Evolutionary conservation across 2,113 vertebrate genomes (phyloP).

Genomic region (Mesitornis unicolor): DNA sequence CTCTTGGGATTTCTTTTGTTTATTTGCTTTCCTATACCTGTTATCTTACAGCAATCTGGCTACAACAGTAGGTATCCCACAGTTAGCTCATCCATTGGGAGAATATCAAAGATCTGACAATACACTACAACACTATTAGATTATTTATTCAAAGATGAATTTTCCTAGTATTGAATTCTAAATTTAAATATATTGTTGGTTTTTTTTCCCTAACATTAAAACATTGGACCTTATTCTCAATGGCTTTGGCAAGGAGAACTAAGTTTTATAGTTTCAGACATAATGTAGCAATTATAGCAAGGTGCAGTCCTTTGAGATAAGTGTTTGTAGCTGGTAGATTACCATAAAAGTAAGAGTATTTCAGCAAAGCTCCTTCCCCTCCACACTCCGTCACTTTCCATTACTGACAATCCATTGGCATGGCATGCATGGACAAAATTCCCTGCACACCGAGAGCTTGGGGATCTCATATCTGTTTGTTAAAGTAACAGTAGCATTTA

Average conservation of each 20-base stretch:
- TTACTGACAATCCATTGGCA: constrained; percentile 64
- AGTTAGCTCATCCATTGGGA: not conserved
- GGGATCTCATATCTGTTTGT: constrained; percentile 69
- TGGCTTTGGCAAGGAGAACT: not conserved
- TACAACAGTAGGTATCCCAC: not conserved
- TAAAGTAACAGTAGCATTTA: constrained; percentile 71
- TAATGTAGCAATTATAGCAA: constrained; percentile 36
- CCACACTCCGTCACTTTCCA: constrained; percentile 57
- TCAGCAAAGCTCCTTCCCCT: not conserved
- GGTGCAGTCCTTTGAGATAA: constrained; percentile 42
- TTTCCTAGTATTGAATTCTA: constrained; percentile 4
- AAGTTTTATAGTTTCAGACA: constrained; percentile 1
- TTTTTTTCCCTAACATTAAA: not conserved
- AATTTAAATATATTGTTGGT: not conserved
- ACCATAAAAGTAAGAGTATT: constrained; percentile 46
- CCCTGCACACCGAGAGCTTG: constrained; percentile 38
- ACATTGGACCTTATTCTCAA: not conserved
- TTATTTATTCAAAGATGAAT: constrained; percentile 23
- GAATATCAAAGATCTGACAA: not conserved
- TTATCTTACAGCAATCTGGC: not conserved
- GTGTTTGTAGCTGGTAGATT: constrained; percentile 15
- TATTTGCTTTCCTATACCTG: not conserved
- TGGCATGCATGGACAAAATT: constrained; percentile 45
- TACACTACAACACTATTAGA: not conserved
- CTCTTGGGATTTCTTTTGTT: not conserved